Percentiles rank a stretch among this genome's conserved stretches.
Conservation (phyloP, 2,888 invertebrate genomes). For the Eupithecia subumbrata region DNA sequence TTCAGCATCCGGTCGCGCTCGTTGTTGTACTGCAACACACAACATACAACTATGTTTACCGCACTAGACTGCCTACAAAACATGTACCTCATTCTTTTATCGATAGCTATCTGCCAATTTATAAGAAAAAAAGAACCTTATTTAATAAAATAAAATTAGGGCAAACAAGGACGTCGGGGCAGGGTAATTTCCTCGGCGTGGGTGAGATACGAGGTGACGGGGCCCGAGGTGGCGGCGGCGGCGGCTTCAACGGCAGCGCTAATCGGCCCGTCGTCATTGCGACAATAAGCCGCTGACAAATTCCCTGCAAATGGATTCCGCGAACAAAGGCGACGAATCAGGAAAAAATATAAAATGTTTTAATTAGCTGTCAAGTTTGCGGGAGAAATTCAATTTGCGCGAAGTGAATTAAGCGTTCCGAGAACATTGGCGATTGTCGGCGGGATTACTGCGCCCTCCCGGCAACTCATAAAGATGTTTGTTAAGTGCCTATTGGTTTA, state of each 20-base stretch:
- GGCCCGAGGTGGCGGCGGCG: background rate
- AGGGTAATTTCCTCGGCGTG: background rate
- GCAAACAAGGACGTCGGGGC: background rate
- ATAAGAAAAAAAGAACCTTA: background rate
- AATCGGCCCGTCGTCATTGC: background rate
- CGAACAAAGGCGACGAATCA: constrained; percentile 30
- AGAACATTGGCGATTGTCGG: constrained; percentile 4
- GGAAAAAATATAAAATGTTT: constrained; percentile 39
- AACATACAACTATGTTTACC: constrained; percentile 23
- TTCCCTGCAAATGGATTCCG: constrained; percentile 36
- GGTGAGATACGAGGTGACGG: background rate
- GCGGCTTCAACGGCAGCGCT: background rate
- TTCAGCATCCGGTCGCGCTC: constrained; percentile 94
- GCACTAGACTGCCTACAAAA: background rate
- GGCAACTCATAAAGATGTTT: background rate
- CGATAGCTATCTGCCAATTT: background rate
- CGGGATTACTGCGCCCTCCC: background rate
- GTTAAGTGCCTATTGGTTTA: background rate
- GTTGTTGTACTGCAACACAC: constrained; percentile 87
- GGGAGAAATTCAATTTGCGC: constrained; percentile 48
- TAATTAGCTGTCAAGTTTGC: constrained; percentile 43
- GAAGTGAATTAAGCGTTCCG: constrained; percentile 35
- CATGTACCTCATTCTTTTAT: background rate
- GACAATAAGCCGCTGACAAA: constrained; percentile 16
- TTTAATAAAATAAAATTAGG: background rate